A percentile compares a stretch with the other conserved stretches of the same genome.
Conservation (phyloP, 2,113 vertebrate species). For the Chinchilla lanigera region DNA sequence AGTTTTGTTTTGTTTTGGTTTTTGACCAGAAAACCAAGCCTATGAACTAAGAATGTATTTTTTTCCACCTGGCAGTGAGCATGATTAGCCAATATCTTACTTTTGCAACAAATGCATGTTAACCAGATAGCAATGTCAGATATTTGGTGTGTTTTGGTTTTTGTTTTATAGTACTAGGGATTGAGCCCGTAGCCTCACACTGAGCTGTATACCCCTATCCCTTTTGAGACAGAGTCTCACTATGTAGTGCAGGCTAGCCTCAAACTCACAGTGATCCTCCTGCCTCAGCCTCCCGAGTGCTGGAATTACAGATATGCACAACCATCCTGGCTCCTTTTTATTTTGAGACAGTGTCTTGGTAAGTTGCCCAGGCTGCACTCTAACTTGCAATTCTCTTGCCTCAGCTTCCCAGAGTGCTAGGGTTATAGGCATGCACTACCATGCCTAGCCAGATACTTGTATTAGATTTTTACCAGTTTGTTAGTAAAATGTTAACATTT, state of each 20-base stretch:
- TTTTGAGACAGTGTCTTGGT: background rate
- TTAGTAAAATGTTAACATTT: background rate
- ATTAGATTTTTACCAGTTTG: background rate
- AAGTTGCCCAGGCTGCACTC: background rate
- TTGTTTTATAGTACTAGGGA: background rate
- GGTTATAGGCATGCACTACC: background rate
- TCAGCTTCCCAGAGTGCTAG: background rate
- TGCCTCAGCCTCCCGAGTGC: background rate
- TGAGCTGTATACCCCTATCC: background rate
- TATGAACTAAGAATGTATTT: background rate
- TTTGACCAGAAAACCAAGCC: conserved; percentile 3
- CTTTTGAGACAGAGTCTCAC: background rate
- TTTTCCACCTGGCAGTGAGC: background rate
- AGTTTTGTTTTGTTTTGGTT: background rate
- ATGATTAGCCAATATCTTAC: background rate
- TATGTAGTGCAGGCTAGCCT: background rate
- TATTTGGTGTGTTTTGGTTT: background rate
- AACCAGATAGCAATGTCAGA: background rate
- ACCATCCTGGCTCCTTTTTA: background rate
- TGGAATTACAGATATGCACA: too few species aligned
- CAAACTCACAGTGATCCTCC: background rate
- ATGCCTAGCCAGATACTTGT: background rate
- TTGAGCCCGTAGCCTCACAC: background rate
- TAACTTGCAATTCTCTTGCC: background rate
- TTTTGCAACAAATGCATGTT: background rate